These are phyloP conservation scores for Caenorhabditis plicata DNA, from an alignment of 2,888 invertebrate genomes.

Conservation along the genomic window DNA sequence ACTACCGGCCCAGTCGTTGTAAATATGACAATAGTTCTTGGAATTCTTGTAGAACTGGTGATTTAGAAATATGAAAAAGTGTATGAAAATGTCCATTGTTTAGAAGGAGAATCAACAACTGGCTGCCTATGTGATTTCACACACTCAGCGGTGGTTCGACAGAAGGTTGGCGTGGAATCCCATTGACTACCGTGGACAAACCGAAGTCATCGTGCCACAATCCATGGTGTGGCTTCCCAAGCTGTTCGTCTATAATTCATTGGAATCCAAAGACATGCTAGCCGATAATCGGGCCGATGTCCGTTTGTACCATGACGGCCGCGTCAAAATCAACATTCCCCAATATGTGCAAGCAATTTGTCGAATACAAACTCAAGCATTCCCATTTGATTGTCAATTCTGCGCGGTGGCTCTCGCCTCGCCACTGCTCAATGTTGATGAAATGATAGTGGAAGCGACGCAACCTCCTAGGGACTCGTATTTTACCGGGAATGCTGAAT, in stretches of 20 bases:
- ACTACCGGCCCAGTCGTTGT: conserved; percentile 54
- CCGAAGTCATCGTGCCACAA: conserved; percentile 54
- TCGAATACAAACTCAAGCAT: conserved; percentile 53
- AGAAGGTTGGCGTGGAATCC: conserved; percentile 41
- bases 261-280: conserved; percentile 61
- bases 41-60: conserved; percentile 59
- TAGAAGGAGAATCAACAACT: conserved; percentile 59
- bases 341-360: conserved; percentile 61
- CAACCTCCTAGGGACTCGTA: conserved; percentile 58
- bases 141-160: conserved; percentile 50
- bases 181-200: conserved; percentile 36
- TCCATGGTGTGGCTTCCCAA: conserved; percentile 59
- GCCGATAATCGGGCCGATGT: conserved; percentile 54
- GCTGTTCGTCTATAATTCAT: conserved; percentile 58
- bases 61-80: background rate
- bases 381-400: conserved; percentile 55
- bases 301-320: conserved; percentile 33
- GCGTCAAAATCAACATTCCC: conserved; percentile 53
- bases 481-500: conserved; percentile 62
- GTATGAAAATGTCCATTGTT: conserved; percentile 3
- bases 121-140: conserved; percentile 57
- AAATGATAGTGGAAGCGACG: conserved; percentile 57
- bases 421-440: conserved; percentile 54
- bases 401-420: conserved; percentile 59
- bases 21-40: conserved; percentile 60